A percentile compares a stretch with the other conserved stretches of the same genome.
Evolutionary conservation across 2,888 invertebrate genomes (phyloP).

Genomic region (Orthosia gothica): DNA sequence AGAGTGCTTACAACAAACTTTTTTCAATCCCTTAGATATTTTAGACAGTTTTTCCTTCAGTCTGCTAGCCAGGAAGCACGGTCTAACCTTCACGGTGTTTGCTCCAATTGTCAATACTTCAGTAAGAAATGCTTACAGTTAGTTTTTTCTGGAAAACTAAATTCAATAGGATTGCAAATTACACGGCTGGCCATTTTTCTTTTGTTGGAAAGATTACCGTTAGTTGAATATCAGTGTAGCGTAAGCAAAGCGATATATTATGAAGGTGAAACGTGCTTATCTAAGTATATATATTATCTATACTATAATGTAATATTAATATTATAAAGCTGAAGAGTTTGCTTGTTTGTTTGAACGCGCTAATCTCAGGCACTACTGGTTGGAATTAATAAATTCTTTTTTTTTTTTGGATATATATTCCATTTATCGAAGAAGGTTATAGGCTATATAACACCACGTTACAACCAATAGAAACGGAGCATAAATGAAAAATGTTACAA

Average conservation of each 20-base stretch:
- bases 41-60: conserved; percentile 46
- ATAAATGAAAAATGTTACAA: no score
- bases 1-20: neutral
- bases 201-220: conserved; percentile 43
- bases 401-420: no score
- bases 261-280: no score
- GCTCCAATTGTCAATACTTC: conserved; percentile 61
- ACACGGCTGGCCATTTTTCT: conserved; percentile 36
- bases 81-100: conserved; percentile 62
- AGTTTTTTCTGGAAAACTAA: conserved; percentile 57
- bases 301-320: no score
- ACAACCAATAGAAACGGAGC: no score
- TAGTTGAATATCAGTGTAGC: neutral
- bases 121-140: conserved; percentile 53
- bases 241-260: neutral
- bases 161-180: conserved; percentile 53
- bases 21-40: conserved; percentile 35
- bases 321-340: no score
- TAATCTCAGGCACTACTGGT: no score
- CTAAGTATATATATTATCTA: no score
- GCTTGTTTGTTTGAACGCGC: no score
- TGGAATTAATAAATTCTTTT: no score
- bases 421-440: no score
- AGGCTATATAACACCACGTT: no score
- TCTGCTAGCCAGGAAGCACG: conserved; percentile 53